Percentiles rank a stretch among this genome's conserved stretches.
Evolutionary conservation across 1,140 invertebrate species (phyloP).

Genomic region (Stenopsyche tienmushanensis): DNA sequence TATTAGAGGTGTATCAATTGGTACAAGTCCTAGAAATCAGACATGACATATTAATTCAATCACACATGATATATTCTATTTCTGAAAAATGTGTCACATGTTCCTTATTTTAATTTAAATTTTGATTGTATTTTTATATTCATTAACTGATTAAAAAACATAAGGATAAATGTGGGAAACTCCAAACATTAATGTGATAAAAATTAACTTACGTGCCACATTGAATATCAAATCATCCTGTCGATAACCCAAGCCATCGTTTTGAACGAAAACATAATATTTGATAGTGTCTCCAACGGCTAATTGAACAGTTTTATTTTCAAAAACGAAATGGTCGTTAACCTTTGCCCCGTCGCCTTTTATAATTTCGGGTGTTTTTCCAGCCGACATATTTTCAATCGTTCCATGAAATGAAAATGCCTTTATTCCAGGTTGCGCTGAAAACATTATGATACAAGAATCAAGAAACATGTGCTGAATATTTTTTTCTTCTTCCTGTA

Average conservation of each 20-base stretch:
- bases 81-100: too few relatives aligned
- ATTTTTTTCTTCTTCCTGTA: too few relatives aligned
- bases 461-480: too few relatives aligned
- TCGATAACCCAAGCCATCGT: constrained; percentile 42
- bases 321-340: constrained; percentile 42
- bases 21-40: constrained; percentile 14
- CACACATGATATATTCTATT: too few relatives aligned
- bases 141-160: too few relatives aligned
- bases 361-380: constrained; percentile 42
- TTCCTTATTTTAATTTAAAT: too few relatives aligned
- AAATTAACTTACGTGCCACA: constrained; percentile 43
- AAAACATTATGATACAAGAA: too few relatives aligned
- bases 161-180: too few relatives aligned
- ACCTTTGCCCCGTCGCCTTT: constrained; percentile 31
- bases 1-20: constrained; percentile 2
- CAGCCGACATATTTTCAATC: constrained; percentile 40
- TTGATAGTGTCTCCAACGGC: constrained; percentile 42
- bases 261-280: constrained; percentile 47
- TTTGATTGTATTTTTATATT: too few relatives aligned
- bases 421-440: constrained; percentile 43
- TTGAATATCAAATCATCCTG: constrained; percentile 42
- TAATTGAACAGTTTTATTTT: constrained; percentile 39
- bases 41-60: too few relatives aligned
- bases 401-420: constrained; percentile 46
- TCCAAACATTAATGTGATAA: too few relatives aligned